Evolutionary conservation across 2,113 vertebrate genomes (phyloP).

Genomic region (Pyxicephalus adspersus): DNA sequence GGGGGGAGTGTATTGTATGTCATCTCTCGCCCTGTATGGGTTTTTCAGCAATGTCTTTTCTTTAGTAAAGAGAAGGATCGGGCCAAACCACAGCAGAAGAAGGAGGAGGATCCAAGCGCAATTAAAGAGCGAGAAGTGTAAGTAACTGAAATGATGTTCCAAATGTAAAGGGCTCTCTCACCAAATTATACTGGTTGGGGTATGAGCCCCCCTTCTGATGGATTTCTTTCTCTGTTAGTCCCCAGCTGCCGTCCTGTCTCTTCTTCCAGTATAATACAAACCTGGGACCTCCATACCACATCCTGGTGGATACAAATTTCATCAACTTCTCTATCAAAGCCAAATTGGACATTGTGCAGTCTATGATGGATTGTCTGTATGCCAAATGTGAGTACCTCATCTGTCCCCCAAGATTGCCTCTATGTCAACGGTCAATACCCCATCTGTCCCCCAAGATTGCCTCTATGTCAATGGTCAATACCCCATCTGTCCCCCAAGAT

Average conservation of each 20-base stretch:
- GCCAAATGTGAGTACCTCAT: slow-evolving; percentile 97
- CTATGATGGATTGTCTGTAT: slow-evolving; percentile 99
- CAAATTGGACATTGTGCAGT: slow-evolving; percentile 94
- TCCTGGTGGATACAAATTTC: slow-evolving; percentile 96
- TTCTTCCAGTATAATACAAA: slow-evolving; percentile 99
- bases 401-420: no score
- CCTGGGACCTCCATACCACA: slow-evolving; percentile 93
- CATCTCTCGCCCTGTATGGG: no score
- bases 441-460: no score
- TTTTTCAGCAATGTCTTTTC: neutral
- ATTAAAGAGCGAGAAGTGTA: slow-evolving; percentile 37
- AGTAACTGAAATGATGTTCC: neutral
- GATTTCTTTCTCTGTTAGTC: slow-evolving; percentile 65
- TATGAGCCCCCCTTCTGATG: no score
- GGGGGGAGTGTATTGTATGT: no score
- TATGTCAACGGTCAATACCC: no score
- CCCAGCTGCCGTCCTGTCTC: slow-evolving; percentile 91
- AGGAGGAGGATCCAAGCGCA: slow-evolving; percentile 13
- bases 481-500: no score
- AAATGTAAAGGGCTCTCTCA: no score
- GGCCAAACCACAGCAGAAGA: neutral
- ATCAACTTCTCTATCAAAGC: slow-evolving; percentile 99
- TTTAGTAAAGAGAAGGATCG: slow-evolving; percentile 26
- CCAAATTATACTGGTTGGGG: no score
- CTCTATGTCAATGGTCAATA: no score